These are phyloP conservation scores for Stegastes partitus DNA, from an alignment of 2,113 vertebrate species.

Conservation along the genomic window DNA sequence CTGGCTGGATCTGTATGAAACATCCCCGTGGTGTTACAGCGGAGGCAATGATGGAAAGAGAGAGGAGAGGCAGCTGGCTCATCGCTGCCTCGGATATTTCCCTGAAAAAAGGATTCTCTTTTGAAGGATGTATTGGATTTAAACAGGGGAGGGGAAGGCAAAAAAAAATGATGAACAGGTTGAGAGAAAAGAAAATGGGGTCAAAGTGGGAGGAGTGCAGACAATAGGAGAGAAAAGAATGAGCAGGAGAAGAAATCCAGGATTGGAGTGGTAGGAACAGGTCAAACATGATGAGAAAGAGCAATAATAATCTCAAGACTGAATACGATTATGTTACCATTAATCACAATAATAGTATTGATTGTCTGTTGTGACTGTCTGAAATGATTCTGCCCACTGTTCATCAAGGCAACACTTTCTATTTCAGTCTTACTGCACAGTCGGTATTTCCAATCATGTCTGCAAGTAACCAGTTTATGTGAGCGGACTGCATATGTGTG, in stretches of 20 bases:
- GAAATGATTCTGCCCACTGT: constrained; percentile 44
- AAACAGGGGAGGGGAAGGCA: constrained; percentile 17
- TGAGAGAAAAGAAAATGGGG: constrained; percentile 52
- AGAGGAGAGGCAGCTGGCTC: constrained; percentile 62
- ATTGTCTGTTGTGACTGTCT: constrained; percentile 50
- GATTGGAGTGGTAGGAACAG: neutral
- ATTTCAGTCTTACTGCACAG: constrained; percentile 25
- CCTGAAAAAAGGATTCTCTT: constrained; percentile 41
- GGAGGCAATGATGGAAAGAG: constrained; percentile 45
- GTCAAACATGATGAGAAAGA: constrained; percentile 25
- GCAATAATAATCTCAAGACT: constrained; percentile 38
- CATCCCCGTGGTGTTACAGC: constrained; percentile 44
- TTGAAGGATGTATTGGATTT: constrained; percentile 56
- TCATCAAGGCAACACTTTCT: constrained; percentile 38
- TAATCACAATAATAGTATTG: constrained; percentile 56
- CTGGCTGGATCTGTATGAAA: constrained; percentile 32
- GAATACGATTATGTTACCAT: constrained; percentile 48
- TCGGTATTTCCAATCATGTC: constrained; percentile 61
- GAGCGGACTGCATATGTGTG: constrained; percentile 50
- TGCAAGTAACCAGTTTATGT: constrained; percentile 50
- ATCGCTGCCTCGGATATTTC: constrained; percentile 20
- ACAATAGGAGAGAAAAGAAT: constrained; percentile 29
- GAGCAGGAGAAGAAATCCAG: neutral
- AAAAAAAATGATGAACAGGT: constrained; percentile 42
- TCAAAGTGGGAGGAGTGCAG: constrained; percentile 43